phyloP scores from a whole-genome alignment of 2,888 invertebrate genomes.

The Tetropium fuscum region DNA sequence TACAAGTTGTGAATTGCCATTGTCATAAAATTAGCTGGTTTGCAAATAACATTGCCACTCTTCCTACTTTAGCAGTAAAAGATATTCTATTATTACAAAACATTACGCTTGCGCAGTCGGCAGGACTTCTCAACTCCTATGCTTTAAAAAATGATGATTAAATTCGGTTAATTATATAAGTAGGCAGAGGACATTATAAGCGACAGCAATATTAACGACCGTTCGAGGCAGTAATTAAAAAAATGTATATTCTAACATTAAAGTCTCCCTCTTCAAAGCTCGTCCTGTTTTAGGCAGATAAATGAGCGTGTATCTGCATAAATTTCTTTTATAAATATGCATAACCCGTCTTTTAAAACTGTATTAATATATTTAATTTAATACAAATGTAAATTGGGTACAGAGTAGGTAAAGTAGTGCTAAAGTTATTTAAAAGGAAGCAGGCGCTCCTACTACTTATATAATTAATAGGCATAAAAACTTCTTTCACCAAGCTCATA shows the following conservation, averaged over 20 bases:
- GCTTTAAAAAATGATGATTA: no score
- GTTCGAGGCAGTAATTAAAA: background rate
- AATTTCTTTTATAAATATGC: conserved; percentile 22
- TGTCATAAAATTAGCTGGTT: no score
- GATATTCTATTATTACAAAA: no score
- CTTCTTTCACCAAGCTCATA: background rate
- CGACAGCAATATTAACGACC: no score
- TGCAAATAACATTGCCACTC: no score
- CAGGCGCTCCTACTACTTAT: background rate
- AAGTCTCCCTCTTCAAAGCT: background rate
- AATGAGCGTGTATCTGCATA: conserved; percentile 19
- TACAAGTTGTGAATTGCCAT: no score
- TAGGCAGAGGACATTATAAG: no score
- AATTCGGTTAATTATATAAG: no score
- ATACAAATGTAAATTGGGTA: conserved; percentile 18
- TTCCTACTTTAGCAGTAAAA: no score
- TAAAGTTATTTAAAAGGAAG: background rate
- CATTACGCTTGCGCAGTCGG: no score
- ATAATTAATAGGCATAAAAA: background rate
- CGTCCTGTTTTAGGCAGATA: conserved; percentile 5
- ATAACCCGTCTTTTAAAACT: conserved; percentile 22
- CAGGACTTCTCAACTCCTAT: no score
- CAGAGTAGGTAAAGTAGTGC: conserved; percentile 2
- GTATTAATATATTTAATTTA: conserved; percentile 21
- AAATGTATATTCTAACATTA: conserved; percentile 7